Percentiles rank a stretch among this genome's conserved stretches.
phyloP scores from a whole-genome alignment of 2,113 vertebrate species.

The Oncorhynchus mykiss region DNA sequence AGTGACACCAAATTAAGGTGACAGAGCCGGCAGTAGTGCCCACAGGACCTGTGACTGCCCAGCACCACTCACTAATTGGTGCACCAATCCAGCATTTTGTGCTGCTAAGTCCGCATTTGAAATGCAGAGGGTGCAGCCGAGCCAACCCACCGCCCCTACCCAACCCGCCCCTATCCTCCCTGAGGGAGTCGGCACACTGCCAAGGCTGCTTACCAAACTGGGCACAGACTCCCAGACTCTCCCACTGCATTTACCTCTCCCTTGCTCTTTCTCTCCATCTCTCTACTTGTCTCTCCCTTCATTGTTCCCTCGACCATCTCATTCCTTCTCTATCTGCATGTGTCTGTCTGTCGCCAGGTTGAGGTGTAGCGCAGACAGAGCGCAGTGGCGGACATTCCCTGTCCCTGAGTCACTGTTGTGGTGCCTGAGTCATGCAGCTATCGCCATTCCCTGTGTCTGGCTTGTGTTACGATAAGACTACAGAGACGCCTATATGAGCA shows the following conservation, averaged over 20 bases:
- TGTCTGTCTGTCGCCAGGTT: slow-evolving; percentile 40
- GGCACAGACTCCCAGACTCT: slow-evolving; percentile 41
- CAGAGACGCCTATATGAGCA: neutral
- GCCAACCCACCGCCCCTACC: slow-evolving; percentile 38
- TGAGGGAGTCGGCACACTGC: slow-evolving; percentile 12
- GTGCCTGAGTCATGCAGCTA: slow-evolving; percentile 36
- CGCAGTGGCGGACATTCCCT: slow-evolving; percentile 60
- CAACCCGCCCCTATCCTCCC: slow-evolving; percentile 52
- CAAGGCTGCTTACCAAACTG: slow-evolving; percentile 56
- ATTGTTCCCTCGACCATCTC: neutral
- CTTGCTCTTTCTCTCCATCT: neutral
- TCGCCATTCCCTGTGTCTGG: slow-evolving; percentile 51
- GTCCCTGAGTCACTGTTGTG: slow-evolving; percentile 57
- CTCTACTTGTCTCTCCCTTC: neutral
- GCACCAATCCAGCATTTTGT: neutral
- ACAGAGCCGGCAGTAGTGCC: neutral
- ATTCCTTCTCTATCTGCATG: slow-evolving; percentile 25
- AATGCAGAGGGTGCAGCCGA: slow-evolving; percentile 54
- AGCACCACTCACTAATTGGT: neutral
- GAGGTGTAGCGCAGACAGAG: slow-evolving; percentile 54
- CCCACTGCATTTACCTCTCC: slow-evolving; percentile 22
- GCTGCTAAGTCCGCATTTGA: slow-evolving; percentile 21
- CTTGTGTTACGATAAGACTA: slow-evolving; percentile 50
- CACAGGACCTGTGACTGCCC: neutral
- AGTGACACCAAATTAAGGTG: neutral